These are phyloP conservation scores for Pitangus sulphuratus DNA, from an alignment of 2,797 vertebrate species.

Conservation along the genomic window DNA sequence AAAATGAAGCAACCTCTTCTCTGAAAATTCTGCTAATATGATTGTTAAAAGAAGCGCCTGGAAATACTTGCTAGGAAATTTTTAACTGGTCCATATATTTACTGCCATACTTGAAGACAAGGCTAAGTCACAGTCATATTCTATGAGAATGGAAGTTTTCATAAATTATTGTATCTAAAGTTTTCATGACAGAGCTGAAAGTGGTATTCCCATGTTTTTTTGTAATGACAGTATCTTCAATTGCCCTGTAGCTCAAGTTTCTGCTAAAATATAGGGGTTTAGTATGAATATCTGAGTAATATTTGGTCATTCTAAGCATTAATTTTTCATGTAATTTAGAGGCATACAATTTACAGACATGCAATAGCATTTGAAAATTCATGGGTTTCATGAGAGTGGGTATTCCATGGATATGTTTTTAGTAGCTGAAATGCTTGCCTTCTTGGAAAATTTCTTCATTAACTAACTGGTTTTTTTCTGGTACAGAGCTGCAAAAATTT, in stretches of 20 bases:
- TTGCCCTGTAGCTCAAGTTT: background rate
- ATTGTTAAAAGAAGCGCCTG: background rate
- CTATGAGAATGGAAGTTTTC: background rate
- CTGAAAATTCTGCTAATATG: background rate
- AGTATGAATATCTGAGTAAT: background rate
- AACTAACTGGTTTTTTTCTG: background rate
- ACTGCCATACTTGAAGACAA: background rate
- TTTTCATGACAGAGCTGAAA: background rate
- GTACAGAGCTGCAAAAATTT: background rate
- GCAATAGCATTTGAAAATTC: background rate
- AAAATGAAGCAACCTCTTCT: background rate
- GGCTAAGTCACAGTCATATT: background rate
- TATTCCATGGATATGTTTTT: background rate
- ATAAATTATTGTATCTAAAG: background rate
- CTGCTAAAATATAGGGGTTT: background rate
- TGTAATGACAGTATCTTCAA: background rate
- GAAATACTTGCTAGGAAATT: background rate
- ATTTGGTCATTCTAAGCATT: background rate
- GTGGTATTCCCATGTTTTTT: background rate
- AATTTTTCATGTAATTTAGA: background rate
- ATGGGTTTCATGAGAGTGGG: background rate
- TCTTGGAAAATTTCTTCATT: background rate
- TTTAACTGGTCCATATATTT: background rate
- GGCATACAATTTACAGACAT: background rate
- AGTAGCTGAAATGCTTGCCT: background rate